Evolutionary conservation across 1,140 invertebrate genomes (phyloP), one percentile per base, ranked within the genome.

Genomic region (Nixonia krombeini): DNA sequence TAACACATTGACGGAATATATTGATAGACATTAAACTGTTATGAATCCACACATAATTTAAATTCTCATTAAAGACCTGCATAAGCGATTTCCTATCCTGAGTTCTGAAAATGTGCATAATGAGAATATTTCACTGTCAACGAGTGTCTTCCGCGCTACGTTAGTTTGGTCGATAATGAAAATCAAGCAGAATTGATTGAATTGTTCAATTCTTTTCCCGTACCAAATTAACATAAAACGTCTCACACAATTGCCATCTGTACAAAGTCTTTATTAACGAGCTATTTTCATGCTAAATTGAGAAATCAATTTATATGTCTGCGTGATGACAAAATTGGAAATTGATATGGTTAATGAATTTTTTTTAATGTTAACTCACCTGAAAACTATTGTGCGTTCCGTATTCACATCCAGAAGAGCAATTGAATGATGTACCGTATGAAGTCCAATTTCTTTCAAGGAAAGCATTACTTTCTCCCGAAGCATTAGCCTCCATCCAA

Each of bases 341-440:
- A n/a, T n/a, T n/a, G n/a, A 21, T 2, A 21, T 3, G 6, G 6
- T 21, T 21, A 21, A 3, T 3, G 6, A 21, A 21, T 21, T 21
- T 3, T 21, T 21, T 21, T 3, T 21, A 21, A 21, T n/a, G n/a
- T n/a, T n/a, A 21, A 21, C 26, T 81, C 73, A 94, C 92, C 80
- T 93, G 91, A 71, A 92, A 93, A 78, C 90, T 93, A 69, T 95
- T 93, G 31, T 96, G 91, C 26, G 93, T 86, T 5, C 96, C 96
- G 79, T 91, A 96, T 1, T 79, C 25, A 79, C 91, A 93, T 10
- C 80, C 76, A 7, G 1, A 6, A 7, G 74, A 62, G 41, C 78
- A 81, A 28, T 84, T 77, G 41, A 84, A 84, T 40, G 73, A 61
- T 6, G 81, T 79, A 49, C 89, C 78, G 13, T 79, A 82, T 12